These are phyloP conservation scores for Lepidurus couesii DNA, from an alignment of 1,140 invertebrate species.

Conservation along the genomic window DNA sequence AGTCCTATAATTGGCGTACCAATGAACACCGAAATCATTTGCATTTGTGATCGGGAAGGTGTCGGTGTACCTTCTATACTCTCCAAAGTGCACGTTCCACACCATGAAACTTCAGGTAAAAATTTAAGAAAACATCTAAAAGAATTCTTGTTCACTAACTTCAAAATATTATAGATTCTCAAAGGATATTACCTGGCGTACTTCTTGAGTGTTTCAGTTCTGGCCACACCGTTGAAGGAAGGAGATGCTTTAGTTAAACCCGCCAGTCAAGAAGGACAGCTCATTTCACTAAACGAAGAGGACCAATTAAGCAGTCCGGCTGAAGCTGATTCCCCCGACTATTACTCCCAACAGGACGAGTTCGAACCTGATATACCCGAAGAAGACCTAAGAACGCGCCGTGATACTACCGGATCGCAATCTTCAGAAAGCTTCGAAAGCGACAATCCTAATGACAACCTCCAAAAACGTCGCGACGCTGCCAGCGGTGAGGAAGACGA, in stretches of 20 bases:
- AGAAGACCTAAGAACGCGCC: no score
- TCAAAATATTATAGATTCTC: neutral
- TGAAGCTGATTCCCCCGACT: neutral
- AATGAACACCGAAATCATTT: neutral
- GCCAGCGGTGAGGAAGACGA: no score
- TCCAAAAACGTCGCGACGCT: no score
- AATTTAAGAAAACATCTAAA: neutral
- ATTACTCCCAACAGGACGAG: neutral
- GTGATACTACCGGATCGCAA: no score
- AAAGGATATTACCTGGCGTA: neutral
- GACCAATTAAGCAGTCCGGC: neutral
- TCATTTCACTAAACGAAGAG: neutral
- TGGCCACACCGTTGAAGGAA: neutral
- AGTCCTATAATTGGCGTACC: slow-evolving; percentile 13
- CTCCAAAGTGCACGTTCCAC: neutral
- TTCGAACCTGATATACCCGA: no score
- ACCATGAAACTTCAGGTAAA: neutral
- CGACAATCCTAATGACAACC: no score
- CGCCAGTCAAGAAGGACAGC: neutral
- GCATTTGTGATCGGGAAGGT: neutral
- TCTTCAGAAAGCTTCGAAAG: no score
- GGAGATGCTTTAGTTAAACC: neutral
- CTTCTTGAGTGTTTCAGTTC: neutral
- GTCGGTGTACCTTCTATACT: neutral
- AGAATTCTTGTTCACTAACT: neutral